Evolutionary conservation across 1,140 invertebrate species (phyloP).

Genomic region (Zaprionus africanus): DNA sequence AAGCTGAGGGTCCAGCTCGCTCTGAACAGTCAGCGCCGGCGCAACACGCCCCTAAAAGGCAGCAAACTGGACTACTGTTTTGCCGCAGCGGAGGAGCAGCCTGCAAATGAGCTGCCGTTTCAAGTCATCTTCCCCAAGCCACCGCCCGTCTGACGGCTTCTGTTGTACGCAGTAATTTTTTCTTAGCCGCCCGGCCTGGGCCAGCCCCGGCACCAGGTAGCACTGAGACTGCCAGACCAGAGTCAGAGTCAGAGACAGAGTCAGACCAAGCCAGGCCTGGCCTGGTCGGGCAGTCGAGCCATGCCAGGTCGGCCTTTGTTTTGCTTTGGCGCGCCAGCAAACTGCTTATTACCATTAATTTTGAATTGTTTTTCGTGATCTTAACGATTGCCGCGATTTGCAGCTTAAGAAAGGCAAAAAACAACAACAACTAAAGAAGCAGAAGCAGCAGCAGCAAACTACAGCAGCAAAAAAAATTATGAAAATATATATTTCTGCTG

Average conservation of each 20-base stretch:
- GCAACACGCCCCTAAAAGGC: conserved; percentile 62
- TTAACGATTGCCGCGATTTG: conserved; percentile 84
- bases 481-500: conserved; percentile 71
- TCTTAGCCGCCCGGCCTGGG: conserved; percentile 34
- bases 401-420: conserved; percentile 72
- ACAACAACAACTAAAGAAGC: conserved; percentile 32
- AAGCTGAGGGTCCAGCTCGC: conserved; percentile 24
- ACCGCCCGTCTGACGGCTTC: conserved; percentile 77
- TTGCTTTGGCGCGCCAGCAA: conserved; percentile 76
- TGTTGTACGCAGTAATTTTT: conserved; percentile 84
- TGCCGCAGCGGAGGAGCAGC: conserved; percentile 18
- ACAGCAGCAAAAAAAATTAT: conserved; percentile 36
- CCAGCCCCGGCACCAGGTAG: conserved; percentile 15
- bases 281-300: neutral
- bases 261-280: neutral
- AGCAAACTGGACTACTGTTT: conserved; percentile 61
- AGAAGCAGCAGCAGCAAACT: conserved; percentile 22
- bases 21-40: conserved; percentile 46
- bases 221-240: neutral
- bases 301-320: conserved; percentile 59
- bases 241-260: conserved; percentile 8
- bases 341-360: conserved; percentile 85
- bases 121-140: conserved; percentile 29
- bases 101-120: conserved; percentile 52
- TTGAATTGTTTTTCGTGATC: conserved; percentile 84